Evolutionary conservation across 2,888 invertebrate genomes (phyloP).

Genomic region (Yponomeuta sedellus): DNA sequence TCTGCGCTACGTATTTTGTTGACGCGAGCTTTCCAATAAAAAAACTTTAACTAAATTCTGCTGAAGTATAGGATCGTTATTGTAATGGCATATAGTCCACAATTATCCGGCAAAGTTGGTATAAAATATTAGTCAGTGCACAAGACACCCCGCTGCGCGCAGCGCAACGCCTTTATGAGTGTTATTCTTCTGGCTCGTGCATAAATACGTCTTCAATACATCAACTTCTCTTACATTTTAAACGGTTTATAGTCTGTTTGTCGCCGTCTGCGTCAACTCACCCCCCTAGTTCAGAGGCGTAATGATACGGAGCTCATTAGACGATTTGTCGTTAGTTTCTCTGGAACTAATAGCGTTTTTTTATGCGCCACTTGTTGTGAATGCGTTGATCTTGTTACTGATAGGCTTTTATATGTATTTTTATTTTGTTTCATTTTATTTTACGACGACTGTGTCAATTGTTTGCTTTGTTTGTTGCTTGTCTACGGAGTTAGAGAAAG

Average conservation of each 20-base stretch:
- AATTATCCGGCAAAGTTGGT: not conserved
- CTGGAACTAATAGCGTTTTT: constrained; percentile 32
- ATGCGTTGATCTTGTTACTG: constrained; percentile 8
- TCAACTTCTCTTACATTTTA: not conserved
- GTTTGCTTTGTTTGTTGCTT: not conserved
- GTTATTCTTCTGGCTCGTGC: not conserved
- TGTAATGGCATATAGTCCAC: not conserved
- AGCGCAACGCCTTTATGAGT: constrained; percentile 23
- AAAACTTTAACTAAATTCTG: too few relatives aligned
- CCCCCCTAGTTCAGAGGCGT: constrained; percentile 18
- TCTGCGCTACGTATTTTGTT: too few relatives aligned
- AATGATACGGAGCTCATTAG: constrained; percentile 45
- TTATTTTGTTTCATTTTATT: not conserved
- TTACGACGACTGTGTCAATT: not conserved
- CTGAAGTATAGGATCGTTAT: not conserved
- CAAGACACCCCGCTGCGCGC: constrained; percentile 49
- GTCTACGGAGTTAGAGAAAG: not conserved
- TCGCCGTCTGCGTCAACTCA: not conserved
- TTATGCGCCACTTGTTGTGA: constrained; percentile 2
- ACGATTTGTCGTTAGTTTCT: constrained; percentile 33
- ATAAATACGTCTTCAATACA: not conserved
- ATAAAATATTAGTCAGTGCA: constrained; percentile 24
- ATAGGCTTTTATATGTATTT: constrained; percentile 5
- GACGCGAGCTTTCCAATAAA: too few relatives aligned
- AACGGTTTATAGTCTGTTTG: not conserved